Percentiles rank a stretch among this genome's conserved stretches.
These are phyloP conservation scores for Pteruthius melanotis DNA, from an alignment of 2,113 vertebrate genomes.

Conservation along the genomic window DNA sequence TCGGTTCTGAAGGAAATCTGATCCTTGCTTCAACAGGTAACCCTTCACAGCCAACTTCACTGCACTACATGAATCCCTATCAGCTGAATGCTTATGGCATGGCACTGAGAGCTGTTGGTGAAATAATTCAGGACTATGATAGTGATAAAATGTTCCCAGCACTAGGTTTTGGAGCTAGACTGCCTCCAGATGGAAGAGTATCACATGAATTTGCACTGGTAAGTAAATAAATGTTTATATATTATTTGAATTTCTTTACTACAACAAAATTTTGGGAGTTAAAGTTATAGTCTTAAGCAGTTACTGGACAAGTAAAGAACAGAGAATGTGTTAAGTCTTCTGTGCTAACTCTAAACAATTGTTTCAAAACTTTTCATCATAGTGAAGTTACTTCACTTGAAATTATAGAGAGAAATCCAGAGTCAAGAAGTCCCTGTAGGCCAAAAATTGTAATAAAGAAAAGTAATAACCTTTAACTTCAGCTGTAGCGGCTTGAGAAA, in stretches of 20 bases:
- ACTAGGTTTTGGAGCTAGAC: conserved; percentile 93
- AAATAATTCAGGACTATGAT: conserved; percentile 98
- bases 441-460: neutral
- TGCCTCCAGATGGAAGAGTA: conserved; percentile 93
- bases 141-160: conserved; percentile 99
- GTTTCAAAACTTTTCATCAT: neutral
- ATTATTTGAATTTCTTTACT: neutral
- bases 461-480: neutral
- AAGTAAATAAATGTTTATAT: conserved; percentile 43
- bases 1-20: neutral
- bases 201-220: conserved; percentile 98
- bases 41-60: conserved; percentile 93
- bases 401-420: neutral
- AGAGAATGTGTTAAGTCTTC: neutral
- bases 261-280: neutral
- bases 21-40: conserved; percentile 80
- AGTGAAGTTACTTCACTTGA: neutral
- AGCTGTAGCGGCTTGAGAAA: neutral
- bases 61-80: conserved; percentile 98
- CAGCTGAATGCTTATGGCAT: conserved; percentile 95
- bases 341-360: neutral
- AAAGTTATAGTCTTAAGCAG: neutral
- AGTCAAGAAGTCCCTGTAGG: neutral
- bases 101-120: conserved; percentile 94
- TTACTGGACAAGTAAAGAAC: neutral